Evolutionary conservation across 2,797 vertebrate species (phyloP).

Genomic region (Propithecus deckenii): DNA sequence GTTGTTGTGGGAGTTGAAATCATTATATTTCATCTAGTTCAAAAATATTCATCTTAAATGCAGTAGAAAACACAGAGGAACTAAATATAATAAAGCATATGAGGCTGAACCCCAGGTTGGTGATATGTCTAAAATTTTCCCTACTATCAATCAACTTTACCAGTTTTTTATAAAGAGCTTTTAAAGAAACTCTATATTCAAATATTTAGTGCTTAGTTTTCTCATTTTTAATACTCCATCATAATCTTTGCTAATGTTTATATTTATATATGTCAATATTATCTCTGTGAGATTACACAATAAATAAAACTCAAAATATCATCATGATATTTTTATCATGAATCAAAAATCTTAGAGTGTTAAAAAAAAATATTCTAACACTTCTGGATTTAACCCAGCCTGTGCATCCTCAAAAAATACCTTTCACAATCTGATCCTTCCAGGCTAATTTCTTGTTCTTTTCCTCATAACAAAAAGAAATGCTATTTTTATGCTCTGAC

Average conservation of each 20-base stretch:
- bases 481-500: not conserved
- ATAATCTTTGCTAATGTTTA: conserved; percentile 25
- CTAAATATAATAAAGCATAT: not conserved
- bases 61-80: not conserved
- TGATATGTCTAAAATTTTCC: not conserved
- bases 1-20: not conserved
- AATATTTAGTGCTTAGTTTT: not conserved
- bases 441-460: not conserved
- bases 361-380: not conserved
- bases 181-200: not conserved
- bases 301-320: conserved; percentile 2
- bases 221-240: not conserved
- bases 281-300: not conserved
- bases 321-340: not conserved
- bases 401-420: not conserved
- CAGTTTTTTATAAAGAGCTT: not conserved
- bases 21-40: not conserved
- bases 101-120: not conserved
- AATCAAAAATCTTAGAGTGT: not conserved
- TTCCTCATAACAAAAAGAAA: not conserved
- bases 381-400: not conserved
- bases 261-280: not conserved
- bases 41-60: not conserved
- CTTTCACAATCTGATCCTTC: not conserved
- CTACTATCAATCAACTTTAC: not conserved